These are phyloP conservation scores for Tichodroma muraria DNA, from an alignment of 2,113 vertebrate genomes.

Conservation along the genomic window DNA sequence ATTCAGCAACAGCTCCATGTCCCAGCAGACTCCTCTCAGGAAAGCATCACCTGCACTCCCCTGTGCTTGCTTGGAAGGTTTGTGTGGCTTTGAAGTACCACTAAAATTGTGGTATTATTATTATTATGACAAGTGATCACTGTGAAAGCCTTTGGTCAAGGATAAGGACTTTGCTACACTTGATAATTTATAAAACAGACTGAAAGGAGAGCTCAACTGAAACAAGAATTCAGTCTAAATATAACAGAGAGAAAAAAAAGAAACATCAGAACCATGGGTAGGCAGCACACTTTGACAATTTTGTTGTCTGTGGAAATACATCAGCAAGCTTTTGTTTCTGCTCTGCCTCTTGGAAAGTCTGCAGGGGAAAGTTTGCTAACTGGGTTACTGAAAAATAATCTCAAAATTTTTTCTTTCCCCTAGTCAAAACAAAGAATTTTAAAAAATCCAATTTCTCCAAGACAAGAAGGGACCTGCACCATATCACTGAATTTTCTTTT, in stretches of 20 bases:
- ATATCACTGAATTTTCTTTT: neutral
- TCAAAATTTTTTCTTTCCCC: neutral
- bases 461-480: neutral
- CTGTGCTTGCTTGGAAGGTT: neutral
- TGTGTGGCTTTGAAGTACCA: neutral
- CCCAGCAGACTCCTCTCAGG: neutral
- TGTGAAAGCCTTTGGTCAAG: neutral
- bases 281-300: neutral
- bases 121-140: neutral
- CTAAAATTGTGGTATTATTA: neutral
- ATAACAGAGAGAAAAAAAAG: neutral
- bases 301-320: neutral
- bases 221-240: neutral
- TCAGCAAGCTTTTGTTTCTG: neutral
- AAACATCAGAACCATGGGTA: neutral
- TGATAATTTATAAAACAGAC: neutral
- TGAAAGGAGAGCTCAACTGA: neutral
- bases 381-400: neutral
- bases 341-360: neutral
- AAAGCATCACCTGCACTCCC: neutral
- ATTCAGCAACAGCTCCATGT: neutral
- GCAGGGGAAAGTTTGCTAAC: neutral
- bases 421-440: neutral
- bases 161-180: neutral
- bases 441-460: neutral